Percentiles rank a stretch among this genome's conserved stretches.
Conservation (phyloP, 2,113 vertebrate genomes). For the Naja naja region DNA sequence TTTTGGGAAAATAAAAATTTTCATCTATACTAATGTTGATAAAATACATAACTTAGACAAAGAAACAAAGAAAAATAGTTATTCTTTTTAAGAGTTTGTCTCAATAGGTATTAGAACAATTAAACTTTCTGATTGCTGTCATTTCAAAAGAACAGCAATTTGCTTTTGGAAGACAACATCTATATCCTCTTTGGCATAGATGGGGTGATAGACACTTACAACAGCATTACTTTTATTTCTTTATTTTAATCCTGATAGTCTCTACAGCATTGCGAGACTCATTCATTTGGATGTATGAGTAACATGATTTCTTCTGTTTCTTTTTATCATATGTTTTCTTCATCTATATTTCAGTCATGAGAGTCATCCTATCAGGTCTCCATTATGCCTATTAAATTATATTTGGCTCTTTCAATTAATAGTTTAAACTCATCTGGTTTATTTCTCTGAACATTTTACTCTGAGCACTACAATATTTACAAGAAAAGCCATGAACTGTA, state of each 20-base stretch:
- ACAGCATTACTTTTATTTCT: background rate
- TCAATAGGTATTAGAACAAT: background rate
- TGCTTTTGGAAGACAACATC: background rate
- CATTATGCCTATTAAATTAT: background rate
- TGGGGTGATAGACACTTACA: background rate
- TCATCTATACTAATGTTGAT: background rate
- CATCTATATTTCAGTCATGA: background rate
- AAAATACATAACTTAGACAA: background rate
- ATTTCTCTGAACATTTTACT: background rate
- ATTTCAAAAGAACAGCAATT: background rate
- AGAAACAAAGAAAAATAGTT: background rate
- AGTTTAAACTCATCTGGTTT: background rate
- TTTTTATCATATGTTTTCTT: background rate
- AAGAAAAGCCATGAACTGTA: background rate
- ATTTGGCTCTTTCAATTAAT: background rate
- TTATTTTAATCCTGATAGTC: background rate
- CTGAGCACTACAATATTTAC: background rate
- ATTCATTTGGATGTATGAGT: background rate
- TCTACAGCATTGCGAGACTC: background rate
- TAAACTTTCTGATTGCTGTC: background rate
- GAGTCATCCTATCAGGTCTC: background rate
- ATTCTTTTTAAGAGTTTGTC: background rate
- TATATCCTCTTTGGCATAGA: background rate
- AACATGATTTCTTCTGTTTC: background rate
- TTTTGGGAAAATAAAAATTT: background rate